Conservation (phyloP, 2,888 invertebrate genomes). For the Drosophila pullipes region DNA sequence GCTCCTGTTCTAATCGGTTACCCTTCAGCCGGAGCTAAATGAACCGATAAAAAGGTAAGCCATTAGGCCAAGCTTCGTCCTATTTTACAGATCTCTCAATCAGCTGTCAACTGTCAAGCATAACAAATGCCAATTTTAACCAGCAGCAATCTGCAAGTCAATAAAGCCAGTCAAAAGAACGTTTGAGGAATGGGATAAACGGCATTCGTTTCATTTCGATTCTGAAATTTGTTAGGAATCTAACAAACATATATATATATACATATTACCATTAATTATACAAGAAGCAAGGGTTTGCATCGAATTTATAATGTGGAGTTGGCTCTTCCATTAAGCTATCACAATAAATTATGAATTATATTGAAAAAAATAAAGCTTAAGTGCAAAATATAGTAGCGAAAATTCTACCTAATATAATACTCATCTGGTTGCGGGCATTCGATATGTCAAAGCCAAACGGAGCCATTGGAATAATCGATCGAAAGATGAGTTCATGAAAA, state of each 20-base stretch:
- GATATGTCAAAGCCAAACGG: background rate
- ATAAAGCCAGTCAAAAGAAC: conserved; percentile 24
- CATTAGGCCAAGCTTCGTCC: conserved; percentile 45
- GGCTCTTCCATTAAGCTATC: background rate
- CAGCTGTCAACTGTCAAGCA: conserved; percentile 65
- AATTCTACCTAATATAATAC: background rate
- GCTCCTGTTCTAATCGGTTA: conserved; percentile 34
- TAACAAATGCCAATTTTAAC: conserved; percentile 57
- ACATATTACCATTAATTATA: conserved; percentile 32
- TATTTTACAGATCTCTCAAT: conserved; percentile 61
- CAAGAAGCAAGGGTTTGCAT: background rate
- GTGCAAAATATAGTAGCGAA: background rate
- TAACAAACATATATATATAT: conserved; percentile 10
- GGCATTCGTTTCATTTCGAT: background rate
- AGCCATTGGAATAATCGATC: background rate
- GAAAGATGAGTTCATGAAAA: background rate
- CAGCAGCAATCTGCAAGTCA: conserved; percentile 56
- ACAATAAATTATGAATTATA: background rate
- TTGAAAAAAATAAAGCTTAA: background rate
- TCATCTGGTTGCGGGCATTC: background rate
- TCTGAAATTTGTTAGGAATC: conserved; percentile 6
- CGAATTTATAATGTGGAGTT: background rate
- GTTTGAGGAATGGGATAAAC: background rate
- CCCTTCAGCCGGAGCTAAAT: conserved; percentile 55
- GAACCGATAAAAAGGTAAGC: conserved; percentile 64